phyloP scores from a whole-genome alignment of 2,888 invertebrate species.

The Antitype chi region DNA sequence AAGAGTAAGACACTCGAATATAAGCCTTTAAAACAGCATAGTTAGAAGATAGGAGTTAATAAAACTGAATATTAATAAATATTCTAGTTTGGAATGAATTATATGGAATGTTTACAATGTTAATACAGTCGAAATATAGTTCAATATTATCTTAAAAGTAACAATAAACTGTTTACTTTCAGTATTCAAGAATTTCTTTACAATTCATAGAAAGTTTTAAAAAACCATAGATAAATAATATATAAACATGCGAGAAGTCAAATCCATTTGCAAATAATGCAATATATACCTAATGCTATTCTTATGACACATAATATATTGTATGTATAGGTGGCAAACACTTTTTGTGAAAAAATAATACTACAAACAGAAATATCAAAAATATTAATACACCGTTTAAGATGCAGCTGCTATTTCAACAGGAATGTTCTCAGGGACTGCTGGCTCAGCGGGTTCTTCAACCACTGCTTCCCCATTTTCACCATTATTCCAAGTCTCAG shows the following conservation, averaged over 20 bases:
- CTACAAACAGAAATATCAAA: slow-evolving; percentile 21
- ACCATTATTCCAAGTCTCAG: slow-evolving; percentile 54
- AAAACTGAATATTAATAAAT: slow-evolving; percentile 30
- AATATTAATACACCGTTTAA: slow-evolving; percentile 68
- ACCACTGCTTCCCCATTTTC: slow-evolving; percentile 57
- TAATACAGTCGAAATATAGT: slow-evolving; percentile 33
- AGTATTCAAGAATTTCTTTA: slow-evolving; percentile 27
- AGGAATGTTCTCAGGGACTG: slow-evolving; percentile 77
- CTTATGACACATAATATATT: slow-evolving; percentile 33
- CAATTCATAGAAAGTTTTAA: slow-evolving; percentile 12
- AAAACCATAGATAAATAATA: not conserved
- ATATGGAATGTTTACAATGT: slow-evolving; percentile 61
- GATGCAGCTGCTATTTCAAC: slow-evolving; percentile 87
- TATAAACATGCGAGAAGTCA: slow-evolving; percentile 17
- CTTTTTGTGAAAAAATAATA: slow-evolving; percentile 39
- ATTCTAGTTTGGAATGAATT: slow-evolving; percentile 59
- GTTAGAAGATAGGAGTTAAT: slow-evolving; percentile 14
- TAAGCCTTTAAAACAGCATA: slow-evolving; percentile 25
- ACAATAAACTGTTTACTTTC: slow-evolving; percentile 1
- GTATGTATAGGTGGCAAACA: slow-evolving; percentile 29
- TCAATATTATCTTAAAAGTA: slow-evolving; percentile 12
- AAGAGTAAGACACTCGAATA: not conserved
- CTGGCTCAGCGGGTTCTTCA: slow-evolving; percentile 63
- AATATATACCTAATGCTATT: slow-evolving; percentile 33
- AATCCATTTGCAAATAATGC: slow-evolving; percentile 40